phyloP scores from a whole-genome alignment of 2,888 invertebrate species.

The Agriopis aurantiaria region DNA sequence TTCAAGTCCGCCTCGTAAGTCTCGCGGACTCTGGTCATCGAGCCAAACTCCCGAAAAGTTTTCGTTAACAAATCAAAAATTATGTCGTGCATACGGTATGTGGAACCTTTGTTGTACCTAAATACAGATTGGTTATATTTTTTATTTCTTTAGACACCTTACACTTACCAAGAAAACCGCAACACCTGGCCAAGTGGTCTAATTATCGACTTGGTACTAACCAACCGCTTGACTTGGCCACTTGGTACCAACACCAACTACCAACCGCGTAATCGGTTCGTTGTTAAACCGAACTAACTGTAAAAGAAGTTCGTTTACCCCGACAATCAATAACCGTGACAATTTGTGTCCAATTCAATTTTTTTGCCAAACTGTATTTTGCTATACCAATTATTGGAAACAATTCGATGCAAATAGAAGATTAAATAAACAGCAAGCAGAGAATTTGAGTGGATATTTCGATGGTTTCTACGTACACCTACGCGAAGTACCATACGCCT shows the following conservation, averaged over 20 bases:
- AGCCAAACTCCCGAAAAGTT: too few relatives aligned
- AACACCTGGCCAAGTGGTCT: background rate
- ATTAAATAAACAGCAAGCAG: conserved; percentile 14
- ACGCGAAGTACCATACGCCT: too few relatives aligned
- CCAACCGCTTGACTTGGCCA: conserved; percentile 43
- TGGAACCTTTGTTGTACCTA: too few relatives aligned
- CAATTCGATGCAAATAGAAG: conserved; percentile 26
- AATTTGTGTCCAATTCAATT: conserved; percentile 56
- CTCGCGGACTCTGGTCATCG: too few relatives aligned
- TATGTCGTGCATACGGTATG: too few relatives aligned
- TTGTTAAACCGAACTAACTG: conserved; percentile 72
- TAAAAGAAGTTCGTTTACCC: conserved; percentile 72
- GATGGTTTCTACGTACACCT: too few relatives aligned
- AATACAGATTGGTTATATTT: too few relatives aligned
- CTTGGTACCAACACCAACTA: conserved; percentile 52
- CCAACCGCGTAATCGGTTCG: conserved; percentile 66
- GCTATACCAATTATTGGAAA: conserved; percentile 38
- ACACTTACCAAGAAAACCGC: conserved; percentile 9
- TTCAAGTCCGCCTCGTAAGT: too few relatives aligned
- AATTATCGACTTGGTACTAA: conserved; percentile 48
- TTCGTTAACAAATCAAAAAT: too few relatives aligned
- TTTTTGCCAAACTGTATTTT: conserved; percentile 55
- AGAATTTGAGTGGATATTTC: background rate
- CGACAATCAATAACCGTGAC: conserved; percentile 60
- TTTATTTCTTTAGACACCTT: too few relatives aligned